These are phyloP conservation scores for Nothoprocta perdicaria DNA, from an alignment of 2,113 vertebrate genomes.

Conservation along the genomic window DNA sequence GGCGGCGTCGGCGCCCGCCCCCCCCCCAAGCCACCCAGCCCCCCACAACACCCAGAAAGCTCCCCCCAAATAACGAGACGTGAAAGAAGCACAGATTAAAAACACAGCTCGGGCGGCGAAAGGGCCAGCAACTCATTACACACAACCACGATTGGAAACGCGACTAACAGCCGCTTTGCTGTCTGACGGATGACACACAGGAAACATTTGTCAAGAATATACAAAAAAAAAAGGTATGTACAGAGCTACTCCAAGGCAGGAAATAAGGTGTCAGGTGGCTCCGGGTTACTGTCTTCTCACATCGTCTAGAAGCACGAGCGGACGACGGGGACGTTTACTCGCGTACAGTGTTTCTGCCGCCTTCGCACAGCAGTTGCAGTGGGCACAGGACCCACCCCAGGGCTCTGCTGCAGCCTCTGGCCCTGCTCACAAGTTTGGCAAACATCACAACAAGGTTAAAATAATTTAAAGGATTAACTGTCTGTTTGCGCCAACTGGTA, in stretches of 20 bases:
- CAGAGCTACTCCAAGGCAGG: neutral
- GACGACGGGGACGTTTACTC: neutral
- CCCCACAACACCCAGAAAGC: neutral
- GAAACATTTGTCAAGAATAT: neutral
- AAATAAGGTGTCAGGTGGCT: neutral
- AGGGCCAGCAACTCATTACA: neutral
- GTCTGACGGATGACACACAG: neutral
- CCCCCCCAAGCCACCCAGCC: neutral
- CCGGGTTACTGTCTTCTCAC: neutral
- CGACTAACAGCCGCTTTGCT: neutral
- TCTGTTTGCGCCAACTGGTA: neutral
- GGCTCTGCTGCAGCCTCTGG: neutral
- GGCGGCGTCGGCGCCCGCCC: too few species aligned
- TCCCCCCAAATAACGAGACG: neutral
- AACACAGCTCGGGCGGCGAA: neutral
- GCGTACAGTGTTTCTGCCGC: neutral
- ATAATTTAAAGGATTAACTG: slow-evolving; percentile 18
- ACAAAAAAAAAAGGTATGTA: slow-evolving; percentile 30
- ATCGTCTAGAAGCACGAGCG: neutral
- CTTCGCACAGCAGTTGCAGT: neutral
- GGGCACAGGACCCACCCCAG: neutral
- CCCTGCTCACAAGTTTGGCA: slow-evolving; percentile 2
- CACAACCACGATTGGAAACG: neutral
- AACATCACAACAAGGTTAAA: slow-evolving; percentile 17
- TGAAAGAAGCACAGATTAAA: slow-evolving; percentile 24